A percentile compares a stretch with the other conserved stretches of the same genome.
phyloP scores from a whole-genome alignment of 2,113 vertebrate species.

The Clarias gariepinus region DNA sequence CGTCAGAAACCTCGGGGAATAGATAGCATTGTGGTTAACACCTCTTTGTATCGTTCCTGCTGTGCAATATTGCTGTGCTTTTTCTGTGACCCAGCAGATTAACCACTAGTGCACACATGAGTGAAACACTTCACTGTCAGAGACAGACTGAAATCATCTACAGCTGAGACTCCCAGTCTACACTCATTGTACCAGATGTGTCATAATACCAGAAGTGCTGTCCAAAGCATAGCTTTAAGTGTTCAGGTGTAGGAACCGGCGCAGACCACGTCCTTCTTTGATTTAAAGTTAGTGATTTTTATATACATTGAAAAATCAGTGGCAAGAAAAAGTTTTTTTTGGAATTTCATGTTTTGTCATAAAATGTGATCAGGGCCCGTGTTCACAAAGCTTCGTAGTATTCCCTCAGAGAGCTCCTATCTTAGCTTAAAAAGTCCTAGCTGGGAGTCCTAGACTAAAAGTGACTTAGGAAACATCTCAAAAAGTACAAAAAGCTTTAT shows the following conservation, averaged over 20 bases:
- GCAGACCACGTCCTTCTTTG: neutral
- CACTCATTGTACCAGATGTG: neutral
- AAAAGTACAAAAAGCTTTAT: too few relatives aligned
- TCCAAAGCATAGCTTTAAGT: neutral
- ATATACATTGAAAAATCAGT: too few relatives aligned
- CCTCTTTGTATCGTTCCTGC: neutral
- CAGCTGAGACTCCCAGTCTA: neutral
- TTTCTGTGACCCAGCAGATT: constrained; percentile 4
- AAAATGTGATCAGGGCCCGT: too few relatives aligned
- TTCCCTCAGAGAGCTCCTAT: too few relatives aligned
- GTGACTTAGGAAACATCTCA: too few relatives aligned
- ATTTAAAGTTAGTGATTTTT: neutral
- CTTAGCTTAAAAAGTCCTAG: too few relatives aligned
- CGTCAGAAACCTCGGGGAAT: neutral
- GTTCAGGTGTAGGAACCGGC: neutral
- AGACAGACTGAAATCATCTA: neutral
- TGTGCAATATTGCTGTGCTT: neutral
- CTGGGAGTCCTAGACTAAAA: too few relatives aligned
- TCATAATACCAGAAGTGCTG: neutral
- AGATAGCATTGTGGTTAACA: constrained; percentile 32
- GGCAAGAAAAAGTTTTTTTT: too few relatives aligned
- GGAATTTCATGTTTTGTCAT: too few relatives aligned
- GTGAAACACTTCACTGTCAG: neutral
- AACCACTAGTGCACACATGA: neutral
- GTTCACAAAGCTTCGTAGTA: too few relatives aligned